Evolutionary conservation across 2,113 vertebrate genomes (phyloP).

Genomic region (Peromyscus californicus): DNA sequence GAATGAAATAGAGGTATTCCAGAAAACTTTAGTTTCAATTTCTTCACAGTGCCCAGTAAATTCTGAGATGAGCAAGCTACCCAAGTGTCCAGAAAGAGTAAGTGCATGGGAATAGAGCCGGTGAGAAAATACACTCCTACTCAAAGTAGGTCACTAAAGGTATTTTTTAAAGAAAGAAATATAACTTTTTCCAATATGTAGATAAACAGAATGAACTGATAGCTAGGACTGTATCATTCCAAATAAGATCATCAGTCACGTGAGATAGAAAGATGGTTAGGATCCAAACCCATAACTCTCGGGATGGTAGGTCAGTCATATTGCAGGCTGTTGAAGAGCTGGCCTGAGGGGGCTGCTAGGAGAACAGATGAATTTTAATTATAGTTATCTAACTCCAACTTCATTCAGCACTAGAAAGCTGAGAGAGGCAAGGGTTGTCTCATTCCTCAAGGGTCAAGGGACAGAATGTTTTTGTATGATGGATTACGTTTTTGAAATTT

Average conservation of each 20-base stretch:
- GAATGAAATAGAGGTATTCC: constrained; percentile 41
- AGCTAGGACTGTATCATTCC: neutral
- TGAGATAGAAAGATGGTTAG: constrained; percentile 13
- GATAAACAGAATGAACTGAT: constrained; percentile 18
- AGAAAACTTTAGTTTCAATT: constrained; percentile 20
- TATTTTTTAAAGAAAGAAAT: constrained; percentile 13
- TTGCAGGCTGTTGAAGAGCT: neutral
- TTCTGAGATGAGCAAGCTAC: constrained; percentile 18
- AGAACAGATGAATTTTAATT: constrained; percentile 59
- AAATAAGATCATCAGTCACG: neutral
- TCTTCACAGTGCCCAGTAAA: constrained; percentile 15
- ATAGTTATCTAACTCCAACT: constrained; percentile 20
- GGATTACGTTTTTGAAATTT: constrained; percentile 68
- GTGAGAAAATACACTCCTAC: neutral
- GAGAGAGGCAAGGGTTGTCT: constrained; percentile 9
- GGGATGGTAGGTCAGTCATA: constrained; percentile 2
- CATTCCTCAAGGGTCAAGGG: constrained; percentile 65
- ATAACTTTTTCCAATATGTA: neutral
- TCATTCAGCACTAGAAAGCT: constrained; percentile 32
- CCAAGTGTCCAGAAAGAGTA: neutral
- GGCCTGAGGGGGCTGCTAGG: neutral
- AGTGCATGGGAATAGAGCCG: neutral
- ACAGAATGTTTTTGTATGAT: constrained; percentile 62
- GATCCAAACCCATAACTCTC: constrained; percentile 25
- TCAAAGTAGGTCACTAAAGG: neutral